Evolutionary conservation across 2,797 vertebrate species (phyloP).

Genomic region (Vireo griseus): DNA sequence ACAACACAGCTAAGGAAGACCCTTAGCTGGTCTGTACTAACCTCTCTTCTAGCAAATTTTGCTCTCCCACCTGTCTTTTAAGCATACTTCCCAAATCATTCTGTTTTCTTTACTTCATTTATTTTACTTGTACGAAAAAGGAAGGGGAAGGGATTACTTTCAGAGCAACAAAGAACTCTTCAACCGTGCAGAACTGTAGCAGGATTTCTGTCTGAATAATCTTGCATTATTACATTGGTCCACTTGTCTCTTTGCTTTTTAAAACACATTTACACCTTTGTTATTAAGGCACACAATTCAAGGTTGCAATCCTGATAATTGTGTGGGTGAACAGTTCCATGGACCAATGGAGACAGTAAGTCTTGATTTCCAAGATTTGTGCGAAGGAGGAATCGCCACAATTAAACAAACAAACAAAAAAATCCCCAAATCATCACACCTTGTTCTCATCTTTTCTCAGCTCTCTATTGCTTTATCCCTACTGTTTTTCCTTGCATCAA

Average conservation of each 20-base stretch:
- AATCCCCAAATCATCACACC: neutral
- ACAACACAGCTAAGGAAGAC: neutral
- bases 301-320: neutral
- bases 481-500: neutral
- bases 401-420: neutral
- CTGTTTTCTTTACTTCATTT: neutral
- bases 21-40: neutral
- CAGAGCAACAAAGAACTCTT: neutral
- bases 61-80: neutral
- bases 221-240: neutral
- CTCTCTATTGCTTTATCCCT: neutral
- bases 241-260: neutral
- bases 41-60: neutral
- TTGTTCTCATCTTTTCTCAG: neutral
- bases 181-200: neutral
- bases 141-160: rapidly evolving
- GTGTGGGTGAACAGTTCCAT: neutral
- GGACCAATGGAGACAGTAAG: neutral
- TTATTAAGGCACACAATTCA: neutral
- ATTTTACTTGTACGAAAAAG: neutral
- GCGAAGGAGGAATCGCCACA: neutral
- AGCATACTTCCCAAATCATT: neutral
- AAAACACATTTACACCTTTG: neutral
- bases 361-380: neutral
- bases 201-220: neutral